Evolutionary conservation across 1,140 invertebrate genomes (phyloP).

Genomic region (Drosophila asahinai): DNA sequence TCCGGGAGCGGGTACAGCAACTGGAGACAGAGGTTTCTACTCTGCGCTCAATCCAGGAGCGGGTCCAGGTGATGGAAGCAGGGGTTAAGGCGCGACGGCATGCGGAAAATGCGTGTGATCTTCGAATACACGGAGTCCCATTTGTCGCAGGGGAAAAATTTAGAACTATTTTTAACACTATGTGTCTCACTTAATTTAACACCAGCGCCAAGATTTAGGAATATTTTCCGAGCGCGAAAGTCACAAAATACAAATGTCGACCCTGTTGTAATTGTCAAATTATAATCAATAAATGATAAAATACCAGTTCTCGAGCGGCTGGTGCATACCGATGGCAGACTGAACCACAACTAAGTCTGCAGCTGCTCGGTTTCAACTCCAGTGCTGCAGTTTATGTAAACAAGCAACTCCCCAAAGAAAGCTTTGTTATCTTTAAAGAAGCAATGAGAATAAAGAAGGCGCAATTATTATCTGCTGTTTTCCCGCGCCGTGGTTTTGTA

Average conservation of each 20-base stretch:
- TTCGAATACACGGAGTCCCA: not conserved
- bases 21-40: not conserved
- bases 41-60: not conserved
- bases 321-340: not conserved
- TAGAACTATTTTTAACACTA: not conserved
- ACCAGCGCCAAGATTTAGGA: not conserved
- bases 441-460: no score
- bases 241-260: not conserved
- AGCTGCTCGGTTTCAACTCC: not conserved
- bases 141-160: not conserved
- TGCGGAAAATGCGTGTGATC: not conserved
- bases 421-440: not conserved
- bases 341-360: not conserved
- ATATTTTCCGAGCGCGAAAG: not conserved
- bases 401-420: not conserved
- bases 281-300: not conserved
- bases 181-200: not conserved
- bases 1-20: not conserved
- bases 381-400: not conserved
- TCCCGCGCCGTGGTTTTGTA: not conserved
- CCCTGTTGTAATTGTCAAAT: not conserved
- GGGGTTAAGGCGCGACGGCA: not conserved
- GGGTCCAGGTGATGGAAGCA: not conserved
- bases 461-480: not conserved
- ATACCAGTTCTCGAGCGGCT: not conserved